phyloP scores from a whole-genome alignment of 2,797 vertebrate genomes.

The Gorsachius magnificus region DNA sequence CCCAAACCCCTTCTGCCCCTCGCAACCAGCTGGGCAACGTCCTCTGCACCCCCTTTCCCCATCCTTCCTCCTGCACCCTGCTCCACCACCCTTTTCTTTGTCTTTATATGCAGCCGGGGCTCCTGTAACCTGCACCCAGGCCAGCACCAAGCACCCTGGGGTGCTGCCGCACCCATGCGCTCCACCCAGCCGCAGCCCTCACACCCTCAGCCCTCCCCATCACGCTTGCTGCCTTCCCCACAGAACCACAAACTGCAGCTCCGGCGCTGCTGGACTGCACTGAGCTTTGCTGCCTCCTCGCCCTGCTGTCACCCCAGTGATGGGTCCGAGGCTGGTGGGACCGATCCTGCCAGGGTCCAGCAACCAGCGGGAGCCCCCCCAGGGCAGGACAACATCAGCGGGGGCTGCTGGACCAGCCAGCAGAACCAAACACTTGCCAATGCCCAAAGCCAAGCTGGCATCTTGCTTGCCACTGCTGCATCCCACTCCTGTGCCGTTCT shows the following conservation, averaged over 20 bases:
- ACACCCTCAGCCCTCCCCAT: background rate
- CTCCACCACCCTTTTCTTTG: background rate
- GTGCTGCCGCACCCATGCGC: rapidly evolving
- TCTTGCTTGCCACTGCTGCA: background rate
- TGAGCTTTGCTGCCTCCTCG: background rate
- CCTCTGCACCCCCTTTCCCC: background rate
- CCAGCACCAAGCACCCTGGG: background rate
- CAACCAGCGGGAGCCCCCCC: background rate
- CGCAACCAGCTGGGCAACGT: rapidly evolving
- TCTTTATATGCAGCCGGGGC: rapidly evolving
- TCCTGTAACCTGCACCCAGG: background rate
- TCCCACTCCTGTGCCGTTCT: rapidly evolving
- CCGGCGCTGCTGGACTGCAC: rapidly evolving
- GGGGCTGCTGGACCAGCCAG: rapidly evolving
- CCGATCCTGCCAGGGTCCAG: background rate
- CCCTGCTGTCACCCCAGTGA: background rate
- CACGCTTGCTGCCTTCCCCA: rapidly evolving
- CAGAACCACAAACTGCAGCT: background rate
- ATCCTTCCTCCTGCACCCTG: background rate
- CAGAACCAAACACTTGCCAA: background rate
- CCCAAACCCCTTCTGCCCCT: background rate
- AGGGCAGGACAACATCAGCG: rapidly evolving
- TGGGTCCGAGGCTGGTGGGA: rapidly evolving
- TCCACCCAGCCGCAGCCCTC: background rate
- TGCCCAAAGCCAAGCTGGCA: background rate